A percentile compares a stretch with the other conserved stretches of the same genome.
These are phyloP conservation scores for Drosophila asahinai DNA, from an alignment of 1,140 invertebrate genomes.

Conservation along the genomic window DNA sequence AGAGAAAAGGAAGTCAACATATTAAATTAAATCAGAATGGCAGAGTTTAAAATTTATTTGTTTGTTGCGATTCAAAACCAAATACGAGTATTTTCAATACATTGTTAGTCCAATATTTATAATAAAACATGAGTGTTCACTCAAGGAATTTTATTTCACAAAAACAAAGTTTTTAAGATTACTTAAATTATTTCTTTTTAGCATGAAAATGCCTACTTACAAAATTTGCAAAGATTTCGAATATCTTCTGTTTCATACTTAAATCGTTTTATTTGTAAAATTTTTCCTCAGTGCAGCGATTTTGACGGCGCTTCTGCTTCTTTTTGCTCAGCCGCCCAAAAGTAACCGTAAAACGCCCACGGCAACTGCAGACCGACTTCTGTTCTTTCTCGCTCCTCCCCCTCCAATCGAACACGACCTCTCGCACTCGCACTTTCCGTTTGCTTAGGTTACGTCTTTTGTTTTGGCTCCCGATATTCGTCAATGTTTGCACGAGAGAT, in stretches of 20 bases:
- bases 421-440: slow-evolving; percentile 14
- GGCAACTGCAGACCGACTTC: slow-evolving; percentile 50
- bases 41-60: no score
- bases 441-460: slow-evolving; percentile 55
- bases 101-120: no score
- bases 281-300: slow-evolving; percentile 11
- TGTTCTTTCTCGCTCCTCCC: slow-evolving; percentile 44
- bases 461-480: slow-evolving; percentile 78
- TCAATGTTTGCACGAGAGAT: slow-evolving; percentile 21
- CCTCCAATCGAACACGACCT: neutral
- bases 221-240: no score
- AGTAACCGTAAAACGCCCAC: slow-evolving; percentile 52
- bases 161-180: no score
- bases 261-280: neutral
- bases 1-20: slow-evolving; percentile 9
- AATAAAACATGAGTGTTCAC: no score
- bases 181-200: no score
- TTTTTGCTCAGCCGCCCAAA: slow-evolving; percentile 26
- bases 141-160: no score
- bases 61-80: no score
- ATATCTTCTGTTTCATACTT: no score
- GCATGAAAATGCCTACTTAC: no score
- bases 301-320: slow-evolving; percentile 7
- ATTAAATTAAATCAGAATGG: neutral
- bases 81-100: no score